Base-by-base conservation (phyloP, 1,140 invertebrate species). In the Micrasema minimum region DNA sequence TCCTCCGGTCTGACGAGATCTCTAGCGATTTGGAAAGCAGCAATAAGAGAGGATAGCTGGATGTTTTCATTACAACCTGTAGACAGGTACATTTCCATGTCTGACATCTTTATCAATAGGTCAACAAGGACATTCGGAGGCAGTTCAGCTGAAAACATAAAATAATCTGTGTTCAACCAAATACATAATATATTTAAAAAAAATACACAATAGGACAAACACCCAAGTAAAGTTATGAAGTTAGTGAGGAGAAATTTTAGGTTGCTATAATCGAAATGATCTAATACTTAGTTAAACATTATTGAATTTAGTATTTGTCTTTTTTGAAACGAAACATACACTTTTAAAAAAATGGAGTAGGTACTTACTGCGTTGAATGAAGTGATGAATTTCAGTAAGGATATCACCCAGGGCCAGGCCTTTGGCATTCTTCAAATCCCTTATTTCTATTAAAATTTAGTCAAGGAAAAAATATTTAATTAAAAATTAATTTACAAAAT, bases 341-440 rank as follows among this genome's bases (percentile, higher is more conserved):
- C n/a, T n/a, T n/a, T n/a, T n/a, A n/a, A n/a, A n/a, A n/a, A n/a
- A n/a, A n/a, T n/a, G n/a, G n/a, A n/a, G n/a, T n/a, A n/a, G n/a
- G 26, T 72, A 88, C 88, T 86, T 88, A 97, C 95, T 90, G 89
- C 91, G 89, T 82, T 96, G 93, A 65, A 97, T 87, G 78, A 91
- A 91, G 16, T 87, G 80, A 82, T 97, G 95, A 22, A 97, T 81
- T 84, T 98, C 95, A 18, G 93, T 93, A 31, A 98, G 78, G 78
- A 98, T 96, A 79, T 98, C 96, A 75, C 91, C 89, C 6, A 98
- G 82, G 1, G 96, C 95, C 46, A 97, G 83, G 9, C 96, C 96
- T 86, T 97, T 97, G 0, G 88, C 82, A 22, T 90, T 89, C 84
- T 98, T 96, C 37, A 97, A 78, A 76, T 92, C 87, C 82, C 92